Evolutionary conservation across 92 coral and sea anemone genomes (phyloP).

Genomic region (Meandrina meandrites): DNA sequence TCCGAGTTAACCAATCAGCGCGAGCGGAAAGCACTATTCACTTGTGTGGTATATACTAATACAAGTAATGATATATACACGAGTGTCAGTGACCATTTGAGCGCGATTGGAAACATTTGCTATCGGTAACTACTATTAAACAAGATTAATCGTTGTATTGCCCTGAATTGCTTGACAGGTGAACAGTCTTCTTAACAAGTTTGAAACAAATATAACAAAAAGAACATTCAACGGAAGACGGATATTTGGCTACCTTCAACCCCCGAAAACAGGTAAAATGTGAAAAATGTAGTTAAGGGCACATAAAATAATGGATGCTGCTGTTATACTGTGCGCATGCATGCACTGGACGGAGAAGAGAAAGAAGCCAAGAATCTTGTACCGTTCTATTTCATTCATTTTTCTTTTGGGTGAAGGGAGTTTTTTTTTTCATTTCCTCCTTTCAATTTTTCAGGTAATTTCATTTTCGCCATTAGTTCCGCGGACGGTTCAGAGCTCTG

Average conservation of each 20-base stretch:
- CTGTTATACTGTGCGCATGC: background rate
- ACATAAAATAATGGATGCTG: background rate
- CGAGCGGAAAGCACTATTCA: no score
- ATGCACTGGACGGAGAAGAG: background rate
- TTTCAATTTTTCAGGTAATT: conserved; percentile 40
- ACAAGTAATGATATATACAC: no score
- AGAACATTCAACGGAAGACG: conserved; percentile 47
- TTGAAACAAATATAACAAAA: conserved; percentile 38
- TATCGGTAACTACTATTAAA: no score
- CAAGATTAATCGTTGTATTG: background rate
- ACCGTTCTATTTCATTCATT: background rate
- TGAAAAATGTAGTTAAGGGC: background rate
- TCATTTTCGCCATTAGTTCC: conserved; percentile 60
- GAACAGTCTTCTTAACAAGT: conserved; percentile 30
- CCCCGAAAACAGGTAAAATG: conserved; percentile 64
- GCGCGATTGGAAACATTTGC: no score
- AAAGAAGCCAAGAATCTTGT: background rate
- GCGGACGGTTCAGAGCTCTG: conserved; percentile 69
- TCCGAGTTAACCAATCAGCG: no score
- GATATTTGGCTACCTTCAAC: conserved; percentile 72
- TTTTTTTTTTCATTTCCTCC: no score
- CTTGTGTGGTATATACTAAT: no score
- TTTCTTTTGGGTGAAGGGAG: background rate
- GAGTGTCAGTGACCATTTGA: no score
- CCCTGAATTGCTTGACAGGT: conserved; percentile 17